Evolutionary conservation across 2,888 invertebrate genomes (phyloP), one percentile per base, ranked within the genome.

Genomic region (Pheosia tremula): DNA sequence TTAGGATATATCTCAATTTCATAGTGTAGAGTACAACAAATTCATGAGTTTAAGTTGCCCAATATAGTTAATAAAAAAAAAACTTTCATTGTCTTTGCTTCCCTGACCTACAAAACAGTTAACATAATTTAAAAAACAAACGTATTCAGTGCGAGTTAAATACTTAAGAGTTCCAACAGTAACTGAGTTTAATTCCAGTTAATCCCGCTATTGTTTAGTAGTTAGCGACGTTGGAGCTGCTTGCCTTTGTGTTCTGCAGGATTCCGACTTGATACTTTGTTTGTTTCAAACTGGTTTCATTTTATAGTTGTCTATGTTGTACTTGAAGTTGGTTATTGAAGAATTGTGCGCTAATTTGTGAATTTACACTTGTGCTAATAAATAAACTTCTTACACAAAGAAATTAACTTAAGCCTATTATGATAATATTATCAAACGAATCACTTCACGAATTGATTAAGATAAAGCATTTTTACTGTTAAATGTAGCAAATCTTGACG

Each of bases 191-290:
- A 67, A 64, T 67, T 66, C 66, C 58, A 74, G 72, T 71, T 70
- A 76, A 75, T 77, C 67, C 59, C 47, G 63, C 66, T 71, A 74
- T 79, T 75, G 77, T 80, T 72, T 69, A 66, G 65, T 71, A 74
- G 72, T 79, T 75, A 74, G 67, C 58, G 61, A 59, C 61, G 59
- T 61, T 62, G 66, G 53, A 70, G 69, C 67, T 59, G 59, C 61
- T 66, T 69, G 74, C 60, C 67, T 65, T 59, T 47, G 57, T 55
- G 64, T 71, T 66, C 62, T 53, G 67, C 59, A 58, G 71, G 64
- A 72, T 71, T 66, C 63, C 57, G 72, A 76, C 72, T 72, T 74
- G 60, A 60, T 69, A 68, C 69, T 77, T 69, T 69, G 68, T 68
- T 53, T 68, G 62, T 45, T 56, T 3, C 36, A 5, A 37, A 39